These are phyloP conservation scores for Mugil cephalus DNA, from an alignment of 2,113 vertebrate genomes.

Conservation along the genomic window DNA sequence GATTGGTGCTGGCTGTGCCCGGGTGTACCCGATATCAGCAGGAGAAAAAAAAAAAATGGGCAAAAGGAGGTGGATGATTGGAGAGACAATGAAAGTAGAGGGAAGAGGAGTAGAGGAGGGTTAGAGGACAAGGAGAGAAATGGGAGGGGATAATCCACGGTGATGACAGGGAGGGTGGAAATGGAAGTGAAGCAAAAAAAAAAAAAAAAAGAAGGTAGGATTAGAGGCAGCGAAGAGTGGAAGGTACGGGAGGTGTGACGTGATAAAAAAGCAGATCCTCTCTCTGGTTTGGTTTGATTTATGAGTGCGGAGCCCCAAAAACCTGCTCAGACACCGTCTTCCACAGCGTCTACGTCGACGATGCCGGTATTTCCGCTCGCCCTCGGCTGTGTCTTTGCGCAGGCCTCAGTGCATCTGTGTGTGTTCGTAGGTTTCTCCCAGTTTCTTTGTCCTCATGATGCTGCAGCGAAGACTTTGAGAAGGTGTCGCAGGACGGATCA, in stretches of 20 bases:
- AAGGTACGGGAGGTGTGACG: constrained; percentile 34
- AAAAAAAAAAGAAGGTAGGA: background rate
- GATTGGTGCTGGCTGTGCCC: constrained; percentile 42
- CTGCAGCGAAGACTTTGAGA: constrained; percentile 48
- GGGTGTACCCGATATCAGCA: constrained; percentile 52
- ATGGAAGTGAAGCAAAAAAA: background rate
- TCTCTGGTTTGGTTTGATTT: constrained; percentile 66
- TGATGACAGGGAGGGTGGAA: constrained; percentile 17
- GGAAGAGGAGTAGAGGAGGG: constrained; percentile 45
- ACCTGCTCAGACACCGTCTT: constrained; percentile 58
- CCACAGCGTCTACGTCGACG: constrained; percentile 51
- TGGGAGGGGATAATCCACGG: constrained; percentile 32
- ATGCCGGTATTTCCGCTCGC: constrained; percentile 69
- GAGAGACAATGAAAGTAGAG: constrained; percentile 48
- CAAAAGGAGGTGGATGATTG: constrained; percentile 28
- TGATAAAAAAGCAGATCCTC: constrained; percentile 33
- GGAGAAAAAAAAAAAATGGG: background rate
- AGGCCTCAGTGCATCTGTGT: constrained; percentile 20
- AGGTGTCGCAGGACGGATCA: constrained; percentile 32
- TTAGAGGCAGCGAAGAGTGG: constrained; percentile 13
- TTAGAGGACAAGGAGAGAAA: constrained; percentile 48
- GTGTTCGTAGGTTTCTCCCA: constrained; percentile 35
- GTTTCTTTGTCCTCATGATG: constrained; percentile 61
- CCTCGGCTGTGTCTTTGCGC: constrained; percentile 32
- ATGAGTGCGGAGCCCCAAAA: constrained; percentile 63